phyloP scores from a whole-genome alignment of 2,888 invertebrate species.

The Temnothorax ravouxi region DNA sequence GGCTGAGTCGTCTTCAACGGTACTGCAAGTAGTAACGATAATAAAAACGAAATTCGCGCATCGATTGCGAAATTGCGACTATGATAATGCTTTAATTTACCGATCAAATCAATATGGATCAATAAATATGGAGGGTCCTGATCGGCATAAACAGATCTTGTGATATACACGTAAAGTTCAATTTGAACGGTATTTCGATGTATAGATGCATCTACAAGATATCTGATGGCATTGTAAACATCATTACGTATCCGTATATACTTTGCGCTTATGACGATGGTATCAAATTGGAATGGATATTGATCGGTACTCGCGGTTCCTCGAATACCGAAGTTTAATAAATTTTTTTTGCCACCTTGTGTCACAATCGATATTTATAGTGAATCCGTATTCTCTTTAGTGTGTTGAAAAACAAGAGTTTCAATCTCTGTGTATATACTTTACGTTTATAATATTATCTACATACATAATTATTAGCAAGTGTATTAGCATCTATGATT shows the following conservation, averaged over 20 bases:
- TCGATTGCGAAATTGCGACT: background rate
- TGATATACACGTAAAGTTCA: background rate
- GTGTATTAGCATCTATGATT: background rate
- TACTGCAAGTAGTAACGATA: constrained; percentile 58
- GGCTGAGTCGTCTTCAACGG: constrained; percentile 70
- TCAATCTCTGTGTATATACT: background rate
- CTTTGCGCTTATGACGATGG: background rate
- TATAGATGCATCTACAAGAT: constrained; percentile 11
- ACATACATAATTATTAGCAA: background rate
- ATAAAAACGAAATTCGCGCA: constrained; percentile 20
- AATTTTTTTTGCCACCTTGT: background rate
- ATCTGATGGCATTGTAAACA: background rate
- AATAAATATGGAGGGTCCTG: background rate
- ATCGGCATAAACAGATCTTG: constrained; percentile 7
- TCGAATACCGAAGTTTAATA: background rate
- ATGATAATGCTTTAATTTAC: constrained; percentile 19
- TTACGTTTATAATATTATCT: constrained; percentile 25
- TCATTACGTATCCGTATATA: background rate
- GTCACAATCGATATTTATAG: background rate
- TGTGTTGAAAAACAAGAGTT: background rate
- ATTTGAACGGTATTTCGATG: background rate
- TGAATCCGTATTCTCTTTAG: background rate
- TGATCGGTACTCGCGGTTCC: background rate
- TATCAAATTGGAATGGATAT: background rate
- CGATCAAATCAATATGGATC: constrained; percentile 8